Base-by-base conservation (phyloP, 2,797 vertebrate species). In the Manis crassicaudata region DNA sequence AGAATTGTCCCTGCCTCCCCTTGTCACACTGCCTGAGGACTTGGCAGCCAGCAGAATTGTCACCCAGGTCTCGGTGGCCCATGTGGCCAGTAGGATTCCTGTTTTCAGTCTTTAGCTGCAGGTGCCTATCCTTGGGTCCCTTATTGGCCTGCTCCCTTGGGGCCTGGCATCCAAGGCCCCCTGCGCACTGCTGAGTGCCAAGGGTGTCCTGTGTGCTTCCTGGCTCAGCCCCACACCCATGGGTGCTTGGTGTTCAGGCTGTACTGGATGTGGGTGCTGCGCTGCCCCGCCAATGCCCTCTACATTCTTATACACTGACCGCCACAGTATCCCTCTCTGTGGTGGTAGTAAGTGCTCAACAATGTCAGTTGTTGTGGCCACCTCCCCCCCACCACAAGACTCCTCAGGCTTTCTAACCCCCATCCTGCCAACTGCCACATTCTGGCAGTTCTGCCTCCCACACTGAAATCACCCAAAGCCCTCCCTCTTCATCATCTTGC, bases 191-290 rank as follows among this genome's bases (percentile, higher is more conserved):
- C 29, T 4, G 50, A 37, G 54, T 35, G 50, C 46, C 1, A 11
- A 21, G 32, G 3, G 1, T 17, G 20, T 17, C 79, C 32, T 77
- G 35, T 7, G 1, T 20, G 18, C 25, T 13, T 50, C 76, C 75
- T 62, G 72, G 40, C 6, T 9, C 32, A 32, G 52, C 2, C 35
- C 14, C 79, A 11, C 2, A 4, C 25, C 2, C 3, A 2, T 0
- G 5, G 88, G 29, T 4, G n/a, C 16, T 5, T 35, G 32, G 29
- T 1, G 0, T 37, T 8, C 0, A 10, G 29, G 63, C 40, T 35
- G 21, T 21, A 7, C 6, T 23, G 17, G 35, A 43, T 10, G 1
- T 12, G 9, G 27, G 1, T 25, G 14, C 54, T 21, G 17, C 6
- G 16, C 14, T 6, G 3, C n/a, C 8, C 1, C 0, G 4, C 29